Base-by-base conservation (phyloP, 2,888 invertebrate genomes). In the Noctua comes region DNA sequence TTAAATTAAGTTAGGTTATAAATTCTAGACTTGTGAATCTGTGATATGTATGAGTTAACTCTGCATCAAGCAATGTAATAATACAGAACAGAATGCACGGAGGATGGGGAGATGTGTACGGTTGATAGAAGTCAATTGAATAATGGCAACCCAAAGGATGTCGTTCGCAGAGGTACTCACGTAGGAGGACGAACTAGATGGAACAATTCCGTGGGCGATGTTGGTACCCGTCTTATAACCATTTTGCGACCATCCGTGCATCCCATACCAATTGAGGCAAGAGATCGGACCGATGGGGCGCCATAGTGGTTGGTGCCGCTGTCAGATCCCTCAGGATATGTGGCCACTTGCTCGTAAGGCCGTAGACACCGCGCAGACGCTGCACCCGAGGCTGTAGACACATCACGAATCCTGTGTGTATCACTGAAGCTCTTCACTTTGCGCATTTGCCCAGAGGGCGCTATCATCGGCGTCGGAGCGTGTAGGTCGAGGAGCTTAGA, bases 211-310 rank as follows among this genome's bases (percentile, higher is more conserved):
- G 98, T 98, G 79, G 98, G 98, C 88, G 98, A 98, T 74, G 98
- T 98, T 78, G 98, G 98, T 88, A 98, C 98, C 92, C 98, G 97
- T 90, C 98, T 97, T 90, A 98, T 98, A 90, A 98, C 98, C 97
- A 99, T 97, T 96, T 98, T 98, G 90, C 98, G 97, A 69, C 99
- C 99, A 95, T 99, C 98, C 65, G 98, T 98, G 84, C 98, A 98
- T 54, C 99, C 99, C 97, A 99, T 98, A 73, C 98, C 98, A 88
- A 98, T 98, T 73, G 98, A 98, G 77, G 98, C 98, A 90, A 98
- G 97, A 69, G 98, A 98, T 85, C 98, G 97, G 85, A 98, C 97
- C 54, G 98, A 98, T 54, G 98, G 97, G 69, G 98, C 98, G 83
- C 94, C 95, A 96, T 98, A 98, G 84, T 97, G 97, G 90, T 97